Base-by-base conservation (phyloP, 2,113 vertebrate species). In the Eptesicus fuscus region DNA sequence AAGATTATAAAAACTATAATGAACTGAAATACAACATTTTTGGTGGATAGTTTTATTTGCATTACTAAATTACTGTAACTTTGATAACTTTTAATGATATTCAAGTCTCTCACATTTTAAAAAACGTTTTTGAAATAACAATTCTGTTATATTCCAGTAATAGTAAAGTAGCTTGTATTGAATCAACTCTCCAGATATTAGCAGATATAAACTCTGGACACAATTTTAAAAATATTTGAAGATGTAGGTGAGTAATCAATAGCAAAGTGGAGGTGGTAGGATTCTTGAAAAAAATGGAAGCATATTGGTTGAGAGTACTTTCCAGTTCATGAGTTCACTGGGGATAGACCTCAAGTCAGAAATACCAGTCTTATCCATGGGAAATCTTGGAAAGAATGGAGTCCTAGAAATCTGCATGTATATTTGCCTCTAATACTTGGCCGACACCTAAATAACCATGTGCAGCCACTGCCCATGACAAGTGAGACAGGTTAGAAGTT, bases 41-140 rank as follows among this genome's bases (percentile, higher is more conserved):
- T n/a, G 17, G 13, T 87, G 86, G 16, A 30, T 86, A 25, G 70
- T 53, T 79, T 77, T 80, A 23, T 88, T 83, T 88, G 17, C 11
- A 91, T 92, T 90, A 93, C 7, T 23, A n/a, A 90, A 93, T 53
- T 56, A 73, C 10, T 86, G 2, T 37, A 94, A 63, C n/a, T 93
- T 65, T 77, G 70, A 49, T 59, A 84, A 23, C n/a, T 93, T 77
- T 74, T 77, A 90, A 83, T 83, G 49, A 69, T 86, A 30, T 6
- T 87, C 70, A 83, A 14, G 1, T 73, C 22, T 67, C 40, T 91
- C 1, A 14, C 53, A 83, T 83, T 88, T 67, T 28, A 74, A 91
- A 74, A 42, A 65, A 13, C 3, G 12, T 71, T 88, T 51, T 42
- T 37, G 95, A 91, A 94, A 63, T 73, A 77, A 79, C 7, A 44